phyloP scores from a whole-genome alignment of 2,113 vertebrate species.

The Cheirogaleus medius region DNA sequence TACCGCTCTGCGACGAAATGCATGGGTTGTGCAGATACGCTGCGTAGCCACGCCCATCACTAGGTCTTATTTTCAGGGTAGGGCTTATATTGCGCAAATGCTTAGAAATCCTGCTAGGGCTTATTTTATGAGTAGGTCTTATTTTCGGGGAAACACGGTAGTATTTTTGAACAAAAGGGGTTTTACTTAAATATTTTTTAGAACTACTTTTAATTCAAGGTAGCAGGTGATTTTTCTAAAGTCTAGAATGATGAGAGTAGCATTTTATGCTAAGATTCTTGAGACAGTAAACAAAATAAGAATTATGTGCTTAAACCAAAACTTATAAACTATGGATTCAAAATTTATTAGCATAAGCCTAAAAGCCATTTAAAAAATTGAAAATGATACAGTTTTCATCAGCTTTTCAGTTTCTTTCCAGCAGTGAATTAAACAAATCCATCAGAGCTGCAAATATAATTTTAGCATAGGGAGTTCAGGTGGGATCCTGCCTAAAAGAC shows the following conservation, averaged over 20 bases:
- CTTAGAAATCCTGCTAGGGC: too few relatives aligned
- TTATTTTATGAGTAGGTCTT: too few relatives aligned
- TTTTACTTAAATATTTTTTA: constrained; percentile 55
- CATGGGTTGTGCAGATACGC: too few relatives aligned
- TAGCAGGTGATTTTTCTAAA: constrained; percentile 66
- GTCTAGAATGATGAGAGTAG: constrained; percentile 55
- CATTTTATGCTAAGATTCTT: constrained; percentile 72
- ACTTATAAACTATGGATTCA: constrained; percentile 52
- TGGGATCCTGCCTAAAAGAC: not conserved
- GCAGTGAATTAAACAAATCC: constrained; percentile 38
- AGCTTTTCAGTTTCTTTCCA: constrained; percentile 57
- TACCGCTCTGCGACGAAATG: too few relatives aligned
- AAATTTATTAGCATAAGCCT: constrained; percentile 70
- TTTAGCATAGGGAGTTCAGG: not conserved
- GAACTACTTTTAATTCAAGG: constrained; percentile 61
- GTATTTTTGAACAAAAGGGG: not conserved
- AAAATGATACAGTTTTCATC: constrained; percentile 61
- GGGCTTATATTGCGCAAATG: too few relatives aligned
- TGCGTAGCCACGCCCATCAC: too few relatives aligned
- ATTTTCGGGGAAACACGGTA: too few relatives aligned
- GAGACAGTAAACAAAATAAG: constrained; percentile 61
- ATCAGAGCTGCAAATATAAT: constrained; percentile 27
- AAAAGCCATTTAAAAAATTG: constrained; percentile 69
- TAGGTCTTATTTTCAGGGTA: too few relatives aligned
- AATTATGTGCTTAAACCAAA: constrained; percentile 60